Conservation (phyloP, 2,113 vertebrate genomes). For the Percopsis transmontana region DNA sequence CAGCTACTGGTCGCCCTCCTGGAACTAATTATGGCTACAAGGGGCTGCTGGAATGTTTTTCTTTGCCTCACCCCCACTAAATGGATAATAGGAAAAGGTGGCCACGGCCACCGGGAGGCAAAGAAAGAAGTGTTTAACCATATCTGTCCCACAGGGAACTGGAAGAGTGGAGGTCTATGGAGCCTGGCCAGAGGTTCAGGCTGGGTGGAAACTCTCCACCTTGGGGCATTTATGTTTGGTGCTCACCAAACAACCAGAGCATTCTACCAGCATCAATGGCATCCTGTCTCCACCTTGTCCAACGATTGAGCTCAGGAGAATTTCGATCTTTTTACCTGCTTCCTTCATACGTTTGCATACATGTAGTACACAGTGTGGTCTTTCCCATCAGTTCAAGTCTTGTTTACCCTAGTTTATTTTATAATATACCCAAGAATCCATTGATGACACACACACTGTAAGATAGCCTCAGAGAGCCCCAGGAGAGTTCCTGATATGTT, state of each 20-base stretch:
- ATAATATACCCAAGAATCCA: background rate
- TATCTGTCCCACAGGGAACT: conserved; percentile 26
- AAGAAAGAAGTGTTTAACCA: conserved; percentile 49
- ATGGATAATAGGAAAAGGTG: conserved; percentile 56
- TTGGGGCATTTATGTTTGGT: background rate
- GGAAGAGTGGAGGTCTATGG: conserved; percentile 7
- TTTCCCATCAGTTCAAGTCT: background rate
- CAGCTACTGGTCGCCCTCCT: conserved; percentile 57
- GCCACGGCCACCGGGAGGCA: conserved; percentile 39
- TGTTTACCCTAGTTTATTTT: background rate
- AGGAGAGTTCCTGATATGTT: too few species aligned
- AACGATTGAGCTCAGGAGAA: background rate
- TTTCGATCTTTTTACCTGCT: background rate
- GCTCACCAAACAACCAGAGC: background rate
- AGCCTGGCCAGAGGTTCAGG: conserved; percentile 5
- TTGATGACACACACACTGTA: background rate
- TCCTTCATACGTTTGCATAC: background rate
- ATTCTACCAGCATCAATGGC: conserved; percentile 6
- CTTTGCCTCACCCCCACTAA: conserved; percentile 39
- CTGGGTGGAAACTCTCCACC: conserved; percentile 20
- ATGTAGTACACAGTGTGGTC: too few species aligned
- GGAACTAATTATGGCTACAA: conserved; percentile 67
- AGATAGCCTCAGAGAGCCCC: too few species aligned
- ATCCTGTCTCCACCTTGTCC: background rate
- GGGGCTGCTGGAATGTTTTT: conserved; percentile 59